Evolutionary conservation across 1,140 invertebrate genomes (phyloP).

Genomic region (Maconellicoccus hirsutus): DNA sequence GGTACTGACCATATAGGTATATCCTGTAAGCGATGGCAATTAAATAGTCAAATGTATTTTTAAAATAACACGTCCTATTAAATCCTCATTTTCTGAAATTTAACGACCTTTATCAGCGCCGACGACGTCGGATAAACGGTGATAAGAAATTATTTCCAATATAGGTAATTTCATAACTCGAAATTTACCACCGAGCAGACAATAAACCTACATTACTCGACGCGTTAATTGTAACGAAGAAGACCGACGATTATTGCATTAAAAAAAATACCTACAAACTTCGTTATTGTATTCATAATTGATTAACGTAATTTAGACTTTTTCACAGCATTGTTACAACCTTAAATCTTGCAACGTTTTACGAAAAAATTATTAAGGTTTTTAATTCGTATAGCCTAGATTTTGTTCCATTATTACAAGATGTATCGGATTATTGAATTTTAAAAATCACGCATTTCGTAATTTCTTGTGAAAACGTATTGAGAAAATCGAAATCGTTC

Average conservation of each 20-base stretch:
- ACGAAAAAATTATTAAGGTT: background rate
- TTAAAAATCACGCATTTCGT: too few species aligned
- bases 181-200: too few species aligned
- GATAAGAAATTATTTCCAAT: too few species aligned
- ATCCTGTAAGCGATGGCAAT: background rate
- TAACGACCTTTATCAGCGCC: background rate
- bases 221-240: background rate
- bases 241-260: background rate
- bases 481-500: too few species aligned
- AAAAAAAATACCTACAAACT: background rate
- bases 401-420: too few species aligned
- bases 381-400: too few species aligned
- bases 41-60: background rate
- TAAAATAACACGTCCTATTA: background rate
- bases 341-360: background rate
- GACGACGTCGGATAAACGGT: too few species aligned
- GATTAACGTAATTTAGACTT: background rate
- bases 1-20: background rate
- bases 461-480: too few species aligned
- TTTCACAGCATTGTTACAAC: conserved; percentile 4
- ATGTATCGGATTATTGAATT: too few species aligned
- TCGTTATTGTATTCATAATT: conserved; percentile 5
- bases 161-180: too few species aligned
- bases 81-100: background rate
- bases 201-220: background rate